Evolutionary conservation across 2,113 vertebrate species (phyloP), one percentile per base, ranked within the genome.

Genomic region (Drymodes brunneopygia): DNA sequence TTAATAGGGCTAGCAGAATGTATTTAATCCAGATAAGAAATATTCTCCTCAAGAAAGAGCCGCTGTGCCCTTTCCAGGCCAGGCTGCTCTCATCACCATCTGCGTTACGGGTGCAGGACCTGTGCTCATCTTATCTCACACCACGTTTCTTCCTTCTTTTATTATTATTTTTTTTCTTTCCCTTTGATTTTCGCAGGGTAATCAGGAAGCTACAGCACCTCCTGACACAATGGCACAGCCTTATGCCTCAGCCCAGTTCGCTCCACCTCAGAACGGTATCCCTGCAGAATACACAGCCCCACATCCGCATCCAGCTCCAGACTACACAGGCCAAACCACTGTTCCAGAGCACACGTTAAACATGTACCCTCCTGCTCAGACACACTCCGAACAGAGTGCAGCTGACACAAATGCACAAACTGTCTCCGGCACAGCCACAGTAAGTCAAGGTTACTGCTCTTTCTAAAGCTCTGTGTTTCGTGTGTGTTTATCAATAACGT

Each of bases 151-250:
- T 62, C n/a, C 33, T 4, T 45, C 28, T 27, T 28, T 62, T 71
- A 38, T 50, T 45, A 9, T 56, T 15, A 58, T 15, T 56, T 22
- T 11, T 21, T 54, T 44, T 69, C 53, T 64, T 53, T 33, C 1
- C 56, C 20, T 89, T 62, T 90, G 73, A 44, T 96, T 93, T 73
- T 22, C 65, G 28, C 97, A 99, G 99, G 99, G 99, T 99, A 99
- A 99, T 98, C 99, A 99, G 98, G 99, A 99, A 98, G 98, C 98
- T 92, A 98, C 99, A 89, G 98, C 98, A 91, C 98, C 99, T 98
- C 99, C 99, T 90, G 99, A 99, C 97, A 99, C 99, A 82, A 99
- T 99, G 99, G 99, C 99, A 86, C 99, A 99, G 98, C 98, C 99
- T 97, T 99, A 99, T 17, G 98, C 99, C 66, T 99, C 99, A 10